phyloP scores from a whole-genome alignment of 2,113 vertebrate genomes.

The Aspidoscelis tigris region DNA sequence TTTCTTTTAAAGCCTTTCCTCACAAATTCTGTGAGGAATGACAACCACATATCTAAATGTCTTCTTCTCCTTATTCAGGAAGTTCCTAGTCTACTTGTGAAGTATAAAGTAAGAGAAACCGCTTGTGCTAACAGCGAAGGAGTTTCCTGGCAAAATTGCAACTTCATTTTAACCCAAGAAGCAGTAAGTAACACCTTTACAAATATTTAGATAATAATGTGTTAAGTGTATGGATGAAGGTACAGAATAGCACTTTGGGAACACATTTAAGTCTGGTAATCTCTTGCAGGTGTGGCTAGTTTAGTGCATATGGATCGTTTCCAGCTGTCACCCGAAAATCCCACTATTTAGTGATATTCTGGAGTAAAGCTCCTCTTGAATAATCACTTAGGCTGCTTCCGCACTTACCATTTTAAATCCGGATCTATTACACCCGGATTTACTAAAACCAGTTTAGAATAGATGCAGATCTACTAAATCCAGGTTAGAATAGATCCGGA shows the following conservation, averaged over 20 bases:
- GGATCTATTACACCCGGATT: too few relatives aligned
- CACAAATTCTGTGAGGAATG: slow-evolving; percentile 6
- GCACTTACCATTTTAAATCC: too few relatives aligned
- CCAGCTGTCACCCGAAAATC: too few relatives aligned
- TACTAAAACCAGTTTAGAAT: too few relatives aligned
- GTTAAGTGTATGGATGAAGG: background rate
- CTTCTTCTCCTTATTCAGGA: slow-evolving; percentile 66
- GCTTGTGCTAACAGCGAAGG: slow-evolving; percentile 71
- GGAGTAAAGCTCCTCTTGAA: too few relatives aligned
- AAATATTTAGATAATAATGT: background rate
- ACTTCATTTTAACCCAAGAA: slow-evolving; percentile 68
- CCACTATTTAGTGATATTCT: too few relatives aligned
- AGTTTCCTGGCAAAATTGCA: slow-evolving; percentile 84
- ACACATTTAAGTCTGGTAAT: too few relatives aligned
- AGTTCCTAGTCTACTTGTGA: slow-evolving; percentile 71
- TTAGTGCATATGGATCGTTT: too few relatives aligned
- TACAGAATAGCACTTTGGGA: background rate
- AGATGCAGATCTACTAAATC: too few relatives aligned
- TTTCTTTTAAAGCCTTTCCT: background rate
- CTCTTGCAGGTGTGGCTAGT: too few relatives aligned
- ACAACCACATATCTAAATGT: background rate
- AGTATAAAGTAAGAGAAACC: slow-evolving; percentile 80
- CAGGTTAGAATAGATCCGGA: too few relatives aligned
- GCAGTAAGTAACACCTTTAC: slow-evolving; percentile 64
- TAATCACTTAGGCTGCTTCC: too few relatives aligned